Evolutionary conservation across 2,797 vertebrate species (phyloP).

Genomic region (Rachycentron canadum): DNA sequence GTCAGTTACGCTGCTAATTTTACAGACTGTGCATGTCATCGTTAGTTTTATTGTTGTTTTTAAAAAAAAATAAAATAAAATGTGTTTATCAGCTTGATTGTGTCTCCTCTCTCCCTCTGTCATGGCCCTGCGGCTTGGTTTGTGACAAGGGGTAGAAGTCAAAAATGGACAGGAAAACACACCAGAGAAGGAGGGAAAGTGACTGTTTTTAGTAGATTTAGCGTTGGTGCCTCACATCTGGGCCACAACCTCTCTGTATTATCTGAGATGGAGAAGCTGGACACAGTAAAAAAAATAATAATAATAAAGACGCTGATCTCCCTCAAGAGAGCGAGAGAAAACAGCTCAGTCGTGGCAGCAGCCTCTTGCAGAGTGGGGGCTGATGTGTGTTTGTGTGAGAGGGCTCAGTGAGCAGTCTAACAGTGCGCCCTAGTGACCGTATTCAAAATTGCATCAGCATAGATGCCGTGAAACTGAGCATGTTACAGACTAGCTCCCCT

Average conservation of each 20-base stretch:
- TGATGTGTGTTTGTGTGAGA: conserved; percentile 25
- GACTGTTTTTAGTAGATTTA: conserved; percentile 62
- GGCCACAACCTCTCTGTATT: conserved; percentile 66
- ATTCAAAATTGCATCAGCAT: not conserved
- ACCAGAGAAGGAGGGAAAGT: conserved; percentile 68
- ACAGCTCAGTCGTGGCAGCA: conserved; percentile 75
- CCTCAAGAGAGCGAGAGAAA: conserved; percentile 77
- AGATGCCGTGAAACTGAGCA: not conserved
- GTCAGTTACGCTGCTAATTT: too few species aligned
- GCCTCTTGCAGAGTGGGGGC: conserved; percentile 43
- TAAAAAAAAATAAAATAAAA: too few species aligned
- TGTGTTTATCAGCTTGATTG: too few species aligned
- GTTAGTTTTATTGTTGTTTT: too few species aligned
- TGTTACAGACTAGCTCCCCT: not conserved
- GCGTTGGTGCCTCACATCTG: conserved; percentile 79
- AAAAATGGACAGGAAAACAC: conserved; percentile 51
- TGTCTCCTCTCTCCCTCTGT: too few species aligned
- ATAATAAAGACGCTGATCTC: conserved; percentile 67
- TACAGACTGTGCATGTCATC: too few species aligned
- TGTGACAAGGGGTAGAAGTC: conserved; percentile 7
- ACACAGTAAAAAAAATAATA: conserved; percentile 46
- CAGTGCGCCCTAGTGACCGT: conserved; percentile 66
- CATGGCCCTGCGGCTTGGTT: too few species aligned
- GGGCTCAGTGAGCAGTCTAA: conserved; percentile 41
- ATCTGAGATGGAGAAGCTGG: conserved; percentile 76